Conservation (phyloP, 2,113 vertebrate species). For the Gobiocypris rarus region DNA sequence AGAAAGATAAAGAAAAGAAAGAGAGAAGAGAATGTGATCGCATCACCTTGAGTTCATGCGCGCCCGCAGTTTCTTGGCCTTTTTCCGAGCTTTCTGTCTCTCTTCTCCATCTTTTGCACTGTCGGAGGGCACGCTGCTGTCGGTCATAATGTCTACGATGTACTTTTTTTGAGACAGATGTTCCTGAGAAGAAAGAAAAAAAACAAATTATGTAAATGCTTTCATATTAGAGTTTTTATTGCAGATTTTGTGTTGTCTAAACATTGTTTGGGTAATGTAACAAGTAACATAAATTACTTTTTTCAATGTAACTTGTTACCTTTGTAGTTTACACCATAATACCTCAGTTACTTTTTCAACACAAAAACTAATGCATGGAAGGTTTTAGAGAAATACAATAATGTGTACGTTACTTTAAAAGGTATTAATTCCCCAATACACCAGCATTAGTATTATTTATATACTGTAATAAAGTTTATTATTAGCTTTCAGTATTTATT, state of each 20-base stretch:
- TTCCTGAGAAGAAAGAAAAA: conserved; percentile 77
- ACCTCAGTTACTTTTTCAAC: no score
- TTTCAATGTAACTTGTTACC: no score
- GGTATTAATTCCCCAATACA: no score
- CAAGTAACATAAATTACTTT: not conserved
- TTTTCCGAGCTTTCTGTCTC: conserved; percentile 91
- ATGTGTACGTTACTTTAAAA: no score
- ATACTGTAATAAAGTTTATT: no score
- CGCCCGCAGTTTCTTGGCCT: conserved; percentile 92
- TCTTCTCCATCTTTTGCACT: conserved; percentile 88
- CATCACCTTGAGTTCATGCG: conserved; percentile 95
- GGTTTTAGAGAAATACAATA: no score
- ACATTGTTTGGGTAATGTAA: not conserved
- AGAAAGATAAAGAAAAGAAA: conserved; percentile 4
- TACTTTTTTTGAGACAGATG: conserved; percentile 98
- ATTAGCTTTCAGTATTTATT: no score
- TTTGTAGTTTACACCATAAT: no score
- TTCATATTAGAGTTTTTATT: not conserved
- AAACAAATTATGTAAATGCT: not conserved
- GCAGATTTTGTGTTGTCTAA: not conserved
- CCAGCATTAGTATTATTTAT: no score
- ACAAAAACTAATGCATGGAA: no score
- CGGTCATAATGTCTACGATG: conserved; percentile 90
- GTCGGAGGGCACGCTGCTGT: conserved; percentile 83
- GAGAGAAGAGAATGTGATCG: not conserved